Conservation (phyloP, 2,113 vertebrate genomes). For the Passer montanus region DNA sequence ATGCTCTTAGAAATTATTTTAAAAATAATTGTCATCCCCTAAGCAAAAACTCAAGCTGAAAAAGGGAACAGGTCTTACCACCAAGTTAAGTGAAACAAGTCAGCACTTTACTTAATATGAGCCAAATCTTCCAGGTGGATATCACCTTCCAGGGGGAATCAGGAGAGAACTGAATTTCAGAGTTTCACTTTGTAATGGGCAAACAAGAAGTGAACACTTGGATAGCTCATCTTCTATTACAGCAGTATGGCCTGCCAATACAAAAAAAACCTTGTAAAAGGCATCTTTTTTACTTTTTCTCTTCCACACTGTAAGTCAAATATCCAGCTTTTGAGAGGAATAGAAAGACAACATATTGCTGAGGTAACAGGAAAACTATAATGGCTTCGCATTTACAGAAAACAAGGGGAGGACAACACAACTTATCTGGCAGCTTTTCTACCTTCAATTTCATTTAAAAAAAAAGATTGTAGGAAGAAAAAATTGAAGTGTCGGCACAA, state of each 20-base stretch:
- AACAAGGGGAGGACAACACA: neutral
- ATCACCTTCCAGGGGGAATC: neutral
- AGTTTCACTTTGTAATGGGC: neutral
- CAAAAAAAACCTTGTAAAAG: neutral
- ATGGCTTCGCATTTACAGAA: neutral
- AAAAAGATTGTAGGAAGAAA: neutral
- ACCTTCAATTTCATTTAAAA: neutral
- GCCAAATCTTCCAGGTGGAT: neutral
- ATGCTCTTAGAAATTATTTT: neutral
- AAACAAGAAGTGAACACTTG: neutral
- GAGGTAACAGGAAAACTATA: conserved; percentile 20
- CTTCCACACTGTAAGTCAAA: neutral
- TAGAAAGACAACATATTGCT: conserved; percentile 1
- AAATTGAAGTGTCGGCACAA: neutral
- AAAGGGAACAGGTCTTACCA: neutral
- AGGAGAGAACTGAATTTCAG: neutral
- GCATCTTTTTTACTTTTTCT: neutral
- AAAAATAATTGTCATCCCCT: neutral
- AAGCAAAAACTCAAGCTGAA: neutral
- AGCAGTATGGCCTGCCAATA: neutral
- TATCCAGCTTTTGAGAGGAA: neutral
- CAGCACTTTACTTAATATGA: neutral
- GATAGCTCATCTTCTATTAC: neutral
- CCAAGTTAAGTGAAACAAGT: neutral
- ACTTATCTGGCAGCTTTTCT: neutral